Base-by-base conservation (phyloP, 2,888 invertebrate genomes). In the Epiperipatus broadwayi region DNA sequence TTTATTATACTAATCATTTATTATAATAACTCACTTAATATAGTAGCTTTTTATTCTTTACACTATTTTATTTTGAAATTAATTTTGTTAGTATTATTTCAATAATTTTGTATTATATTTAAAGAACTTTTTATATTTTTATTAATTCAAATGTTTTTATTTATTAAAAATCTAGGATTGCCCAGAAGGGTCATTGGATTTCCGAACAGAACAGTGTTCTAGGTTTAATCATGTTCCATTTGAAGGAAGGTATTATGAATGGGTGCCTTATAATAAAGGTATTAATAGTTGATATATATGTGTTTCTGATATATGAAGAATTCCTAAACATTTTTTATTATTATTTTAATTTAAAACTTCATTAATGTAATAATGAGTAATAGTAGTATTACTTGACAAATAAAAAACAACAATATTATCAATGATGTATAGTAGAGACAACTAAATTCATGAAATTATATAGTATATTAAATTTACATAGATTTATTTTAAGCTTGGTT, bases 191-290 rank as follows among this genome's bases (percentile, higher is more conserved):
- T 61, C 73, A 27, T 60, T 57, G 3, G 91, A 93, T 62, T 93
- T 81, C 62, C 69, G 95, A 39, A 68, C 75, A 1, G 73, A 80
- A 48, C 95, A 97, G 58, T 97, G 95, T 60, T 70, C 81, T 1
- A 71, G 73, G 48, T 87, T 73, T 59, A 75, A 95, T 61, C 66
- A 67, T 38, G 67, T 75, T 31, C 71, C 75, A 2, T 84, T 89
- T 56, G 78, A 85, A 51, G 80, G 78, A 30, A 66, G 73, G 36
- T 70, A 68, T 49, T 83, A 89, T 60, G 72, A 75, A 75, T 83
- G 66, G 72, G 71, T 67, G 46, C 52, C 53, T 5, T 56, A 51
- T 39, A 44, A 46, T n/a, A 57, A 55, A 41, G 47, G 52, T 50
- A 43, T 14, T 22, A 14, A 41, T 41, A 32, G 27, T 31, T 14